Conservation (phyloP, 2,888 invertebrate genomes). For the Troides aeacus region DNA sequence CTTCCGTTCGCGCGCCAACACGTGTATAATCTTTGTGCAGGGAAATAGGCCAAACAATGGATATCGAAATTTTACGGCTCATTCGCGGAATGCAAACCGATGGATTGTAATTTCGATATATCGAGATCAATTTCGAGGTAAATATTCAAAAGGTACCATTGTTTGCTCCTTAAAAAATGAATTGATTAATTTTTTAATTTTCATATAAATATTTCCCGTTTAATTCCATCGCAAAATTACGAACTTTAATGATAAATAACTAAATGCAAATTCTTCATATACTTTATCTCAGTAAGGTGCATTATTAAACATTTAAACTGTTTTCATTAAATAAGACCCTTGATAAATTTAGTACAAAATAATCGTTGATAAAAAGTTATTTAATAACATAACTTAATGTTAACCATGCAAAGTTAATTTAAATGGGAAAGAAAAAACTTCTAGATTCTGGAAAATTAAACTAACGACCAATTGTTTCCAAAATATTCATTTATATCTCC, state of each 20-base stretch:
- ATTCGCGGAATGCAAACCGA: slow-evolving; percentile 13
- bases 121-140: slow-evolving; percentile 17
- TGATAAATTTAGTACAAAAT: neutral
- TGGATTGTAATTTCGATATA: slow-evolving; percentile 21
- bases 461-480: too few relatives aligned
- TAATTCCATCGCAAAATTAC: neutral
- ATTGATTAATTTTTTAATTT: neutral
- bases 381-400: neutral
- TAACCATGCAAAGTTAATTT: neutral
- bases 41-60: slow-evolving; percentile 36
- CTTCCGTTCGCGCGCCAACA: slow-evolving; percentile 57
- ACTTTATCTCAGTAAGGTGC: neutral
- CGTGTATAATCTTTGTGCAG: slow-evolving; percentile 52
- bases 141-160: neutral
- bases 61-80: slow-evolving; percentile 33
- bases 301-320: neutral
- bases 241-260: neutral
- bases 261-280: neutral
- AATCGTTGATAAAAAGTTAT: neutral
- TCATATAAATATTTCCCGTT: neutral
- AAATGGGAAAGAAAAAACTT: neutral
- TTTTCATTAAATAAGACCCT: neutral
- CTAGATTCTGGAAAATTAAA: neutral
- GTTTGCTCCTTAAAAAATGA: neutral
- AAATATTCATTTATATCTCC: too few relatives aligned